Base-by-base conservation (phyloP, 2,888 invertebrate genomes). In the Mantis religiosa region DNA sequence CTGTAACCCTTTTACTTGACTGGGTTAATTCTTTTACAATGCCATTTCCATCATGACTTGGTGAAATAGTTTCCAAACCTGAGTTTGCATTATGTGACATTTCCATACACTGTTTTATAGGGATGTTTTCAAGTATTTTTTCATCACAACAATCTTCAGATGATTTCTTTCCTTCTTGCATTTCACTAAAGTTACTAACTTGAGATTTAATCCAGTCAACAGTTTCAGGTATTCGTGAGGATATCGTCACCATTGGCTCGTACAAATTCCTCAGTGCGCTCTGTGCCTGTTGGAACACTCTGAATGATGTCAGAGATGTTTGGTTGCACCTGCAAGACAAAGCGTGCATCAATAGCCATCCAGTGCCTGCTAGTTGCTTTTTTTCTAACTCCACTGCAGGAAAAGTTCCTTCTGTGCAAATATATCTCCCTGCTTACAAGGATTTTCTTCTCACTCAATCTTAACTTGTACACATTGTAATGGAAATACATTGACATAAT, bases 241-340 rank as follows among this genome's bases (percentile, higher is more conserved):
- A 87, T 81, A 87, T 87, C 82, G 87, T 82, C 34, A 87, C 87
- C 87, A 87, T 82, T 41, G 87, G 87, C 82, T 87, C 87, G 87
- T 82, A 82, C 87, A 87, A 34, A 27, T 82, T 87, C 87, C 82
- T 87, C 87, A 82, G 15, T 34, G 87, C 87, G 82, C 7, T 89
- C 41, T 87, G 82, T 54, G 54, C 86, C 81, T 88, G 85, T 82
- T 84, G 82, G 41, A 83, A 87, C 84, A 84, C 47, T 47, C 82
- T 88, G 84, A 87, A 86, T 87, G 89, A 84, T 14, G 54, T 83
- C 47, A 87, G 34, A 14, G 85, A 82, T 28, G 89, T 54, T 84
- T 88, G 84, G 71, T 30, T 47, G 30, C 84, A 89, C 89, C 89
- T 89, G 89, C 47, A 89, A 90, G 84, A 89, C 88, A 89, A 90